phyloP scores from a whole-genome alignment of 1,140 invertebrate species.

The Apis florea region DNA sequence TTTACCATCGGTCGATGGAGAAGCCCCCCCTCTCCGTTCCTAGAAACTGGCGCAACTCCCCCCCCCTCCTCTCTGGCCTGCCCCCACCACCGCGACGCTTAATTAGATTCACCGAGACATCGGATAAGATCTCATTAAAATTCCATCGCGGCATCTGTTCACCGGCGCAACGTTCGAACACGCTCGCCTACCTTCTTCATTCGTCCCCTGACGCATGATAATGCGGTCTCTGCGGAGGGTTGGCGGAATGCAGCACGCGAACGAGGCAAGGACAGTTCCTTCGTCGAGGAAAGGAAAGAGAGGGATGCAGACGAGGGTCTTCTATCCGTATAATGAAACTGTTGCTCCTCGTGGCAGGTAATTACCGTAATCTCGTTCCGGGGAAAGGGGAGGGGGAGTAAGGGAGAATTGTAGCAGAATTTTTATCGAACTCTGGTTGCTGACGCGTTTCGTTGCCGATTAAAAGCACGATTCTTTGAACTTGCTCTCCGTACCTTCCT shows the following conservation, averaged over 20 bases:
- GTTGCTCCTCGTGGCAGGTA: conserved; percentile 46
- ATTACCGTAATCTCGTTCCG: conserved; percentile 40
- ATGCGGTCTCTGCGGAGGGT: conserved; percentile 37
- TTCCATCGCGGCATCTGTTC: conserved; percentile 45
- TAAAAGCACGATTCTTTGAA: neutral
- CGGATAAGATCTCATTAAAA: conserved; percentile 51
- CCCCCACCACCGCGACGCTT: conserved; percentile 1
- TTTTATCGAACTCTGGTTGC: conserved; percentile 22
- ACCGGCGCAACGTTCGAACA: conserved; percentile 16
- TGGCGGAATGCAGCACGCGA: conserved; percentile 23
- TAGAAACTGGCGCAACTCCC: neutral
- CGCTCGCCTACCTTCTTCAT: neutral
- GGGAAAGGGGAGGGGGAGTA: neutral
- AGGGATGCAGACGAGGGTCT: conserved; percentile 24
- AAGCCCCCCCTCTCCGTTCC: too few species aligned
- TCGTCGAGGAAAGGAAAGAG: neutral
- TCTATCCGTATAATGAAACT: conserved; percentile 49
- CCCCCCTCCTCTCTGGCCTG: neutral
- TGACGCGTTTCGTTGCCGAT: neutral
- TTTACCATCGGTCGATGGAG: neutral
- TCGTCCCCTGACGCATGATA: conserved; percentile 36
- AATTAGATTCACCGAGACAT: conserved; percentile 42
- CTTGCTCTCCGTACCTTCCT: neutral
- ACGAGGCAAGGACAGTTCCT: conserved; percentile 27
- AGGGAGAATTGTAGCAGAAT: conserved; percentile 2